Percentiles rank a stretch among this genome's conserved stretches.
These are phyloP conservation scores for Notamacropus eugenii DNA, from an alignment of 2,797 vertebrate species.

Conservation along the genomic window DNA sequence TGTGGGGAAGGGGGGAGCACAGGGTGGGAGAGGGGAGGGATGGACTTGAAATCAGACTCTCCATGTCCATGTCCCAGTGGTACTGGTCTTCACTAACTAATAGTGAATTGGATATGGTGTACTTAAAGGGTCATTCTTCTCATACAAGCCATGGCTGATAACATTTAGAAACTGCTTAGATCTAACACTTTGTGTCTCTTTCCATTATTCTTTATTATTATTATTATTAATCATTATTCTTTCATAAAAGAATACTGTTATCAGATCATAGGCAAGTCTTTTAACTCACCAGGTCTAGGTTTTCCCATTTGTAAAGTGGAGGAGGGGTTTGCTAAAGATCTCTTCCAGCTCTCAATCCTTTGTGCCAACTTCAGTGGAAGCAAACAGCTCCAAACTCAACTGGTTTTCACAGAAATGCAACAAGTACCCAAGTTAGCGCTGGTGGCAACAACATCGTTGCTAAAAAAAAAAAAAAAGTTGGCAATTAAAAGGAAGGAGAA, in stretches of 20 bases:
- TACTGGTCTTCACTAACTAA: background rate
- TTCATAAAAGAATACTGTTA: too few species aligned
- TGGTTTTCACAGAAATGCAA: rapidly evolving
- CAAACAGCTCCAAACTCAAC: background rate
- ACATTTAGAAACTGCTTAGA: background rate
- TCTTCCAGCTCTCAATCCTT: background rate
- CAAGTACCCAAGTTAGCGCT: rapidly evolving
- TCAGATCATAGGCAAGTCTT: rapidly evolving
- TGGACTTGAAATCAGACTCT: background rate
- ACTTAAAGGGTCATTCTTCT: background rate
- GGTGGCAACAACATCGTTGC: background rate
- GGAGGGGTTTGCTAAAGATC: background rate
- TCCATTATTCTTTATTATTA: background rate
- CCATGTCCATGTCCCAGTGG: background rate
- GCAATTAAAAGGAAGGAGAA: background rate
- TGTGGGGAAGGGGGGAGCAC: too few species aligned
- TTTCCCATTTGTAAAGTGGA: rapidly evolving
- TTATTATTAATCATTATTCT: too few species aligned
- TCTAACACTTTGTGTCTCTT: background rate
- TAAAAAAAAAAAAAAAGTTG: conserved; percentile 22
- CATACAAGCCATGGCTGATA: background rate
- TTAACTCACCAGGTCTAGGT: rapidly evolving
- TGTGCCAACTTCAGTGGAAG: background rate
- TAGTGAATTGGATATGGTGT: background rate
- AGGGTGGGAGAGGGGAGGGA: background rate